These are phyloP conservation scores for Grallaria varia DNA, from an alignment of 2,113 vertebrate genomes.

Conservation along the genomic window DNA sequence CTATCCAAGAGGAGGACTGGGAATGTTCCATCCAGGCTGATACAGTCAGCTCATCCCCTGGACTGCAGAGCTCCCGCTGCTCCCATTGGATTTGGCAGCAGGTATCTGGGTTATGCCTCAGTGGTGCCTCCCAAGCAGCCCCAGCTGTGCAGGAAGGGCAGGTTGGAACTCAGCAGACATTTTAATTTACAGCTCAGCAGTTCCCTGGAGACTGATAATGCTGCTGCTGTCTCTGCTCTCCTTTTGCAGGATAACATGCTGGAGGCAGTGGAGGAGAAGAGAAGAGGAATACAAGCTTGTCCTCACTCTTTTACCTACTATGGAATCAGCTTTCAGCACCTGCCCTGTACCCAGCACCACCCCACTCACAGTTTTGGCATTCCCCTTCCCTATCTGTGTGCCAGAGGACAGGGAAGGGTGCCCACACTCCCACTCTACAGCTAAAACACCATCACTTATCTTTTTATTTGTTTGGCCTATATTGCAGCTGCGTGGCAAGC, in stretches of 20 bases:
- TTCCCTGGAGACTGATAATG: background rate
- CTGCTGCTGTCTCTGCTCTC: constrained; percentile 1
- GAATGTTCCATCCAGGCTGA: background rate
- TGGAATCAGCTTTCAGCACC: constrained; percentile 19
- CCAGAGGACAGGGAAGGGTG: background rate
- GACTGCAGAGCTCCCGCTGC: background rate
- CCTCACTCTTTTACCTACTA: constrained; percentile 7
- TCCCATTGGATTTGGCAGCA: background rate
- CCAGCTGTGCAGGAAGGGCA: background rate
- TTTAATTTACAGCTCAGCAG: constrained; percentile 31
- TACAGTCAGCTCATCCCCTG: background rate
- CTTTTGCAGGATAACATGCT: constrained; percentile 13
- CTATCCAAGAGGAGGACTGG: background rate
- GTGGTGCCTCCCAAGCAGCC: background rate
- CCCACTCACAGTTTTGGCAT: background rate
- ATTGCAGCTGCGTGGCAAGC: constrained; percentile 42
- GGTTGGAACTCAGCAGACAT: background rate
- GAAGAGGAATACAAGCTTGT: constrained; percentile 7
- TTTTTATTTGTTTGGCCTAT: constrained; percentile 26
- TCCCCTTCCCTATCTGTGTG: background rate
- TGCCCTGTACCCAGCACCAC: background rate
- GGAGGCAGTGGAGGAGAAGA: constrained; percentile 37
- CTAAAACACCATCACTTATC: background rate
- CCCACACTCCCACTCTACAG: background rate
- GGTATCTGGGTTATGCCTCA: background rate